A percentile compares a stretch with the other conserved stretches of the same genome.
Conservation (phyloP, 2,113 vertebrate genomes). For the Apistogramma diplotaenia region DNA sequence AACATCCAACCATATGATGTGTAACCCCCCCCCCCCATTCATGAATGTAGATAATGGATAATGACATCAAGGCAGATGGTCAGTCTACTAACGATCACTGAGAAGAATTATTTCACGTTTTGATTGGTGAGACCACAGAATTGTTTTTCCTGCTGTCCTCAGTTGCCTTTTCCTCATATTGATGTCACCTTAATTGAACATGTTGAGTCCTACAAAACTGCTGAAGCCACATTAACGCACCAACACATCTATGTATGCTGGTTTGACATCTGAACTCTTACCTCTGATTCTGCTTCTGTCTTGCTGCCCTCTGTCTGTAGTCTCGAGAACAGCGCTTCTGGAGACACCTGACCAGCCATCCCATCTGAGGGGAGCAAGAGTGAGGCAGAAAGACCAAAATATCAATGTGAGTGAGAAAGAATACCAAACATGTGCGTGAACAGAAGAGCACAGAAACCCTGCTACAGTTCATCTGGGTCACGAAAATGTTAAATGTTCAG, state of each 20-base stretch:
- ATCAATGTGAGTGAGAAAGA: neutral
- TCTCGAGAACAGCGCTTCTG: slow-evolving; percentile 82
- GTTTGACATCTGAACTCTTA: slow-evolving; percentile 52
- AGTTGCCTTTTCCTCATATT: neutral
- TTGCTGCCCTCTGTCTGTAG: slow-evolving; percentile 88
- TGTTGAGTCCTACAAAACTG: neutral
- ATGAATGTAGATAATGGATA: no score
- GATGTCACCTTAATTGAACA: neutral
- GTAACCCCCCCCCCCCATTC: no score
- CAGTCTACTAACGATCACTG: neutral
- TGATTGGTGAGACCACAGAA: neutral
- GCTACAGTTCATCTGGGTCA: neutral
- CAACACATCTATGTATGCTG: neutral
- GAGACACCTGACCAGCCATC: slow-evolving; percentile 78
- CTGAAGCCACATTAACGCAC: neutral
- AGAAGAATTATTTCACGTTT: neutral
- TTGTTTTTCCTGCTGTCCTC: neutral
- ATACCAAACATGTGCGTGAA: neutral
- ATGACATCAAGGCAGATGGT: neutral
- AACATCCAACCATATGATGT: no score
- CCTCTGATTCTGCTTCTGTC: slow-evolving; percentile 91
- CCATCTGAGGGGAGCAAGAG: slow-evolving; percentile 76
- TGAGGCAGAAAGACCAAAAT: neutral
- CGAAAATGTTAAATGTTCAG: neutral
- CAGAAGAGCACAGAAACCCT: neutral